Evolutionary conservation across 2,888 invertebrate species (phyloP), one percentile per base, ranked within the genome.

Genomic region (Endotricha flammealis): DNA sequence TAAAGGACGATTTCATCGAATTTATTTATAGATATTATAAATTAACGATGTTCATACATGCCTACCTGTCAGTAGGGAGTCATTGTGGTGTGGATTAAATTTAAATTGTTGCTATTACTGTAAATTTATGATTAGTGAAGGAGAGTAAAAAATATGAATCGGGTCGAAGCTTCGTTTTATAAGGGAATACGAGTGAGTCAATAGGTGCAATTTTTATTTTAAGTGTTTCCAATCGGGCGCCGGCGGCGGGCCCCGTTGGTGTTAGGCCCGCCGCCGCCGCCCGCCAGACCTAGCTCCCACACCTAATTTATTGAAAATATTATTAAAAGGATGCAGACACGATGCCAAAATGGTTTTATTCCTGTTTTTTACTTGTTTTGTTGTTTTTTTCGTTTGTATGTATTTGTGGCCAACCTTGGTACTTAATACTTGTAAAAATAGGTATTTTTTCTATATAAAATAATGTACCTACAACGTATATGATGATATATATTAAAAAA

Each of bases 311-410:
- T 72, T 60, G 65, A 69, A 65, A 71, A 77, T 69, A 73, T 53
- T 56, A 74, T 76, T 70, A 69, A 79, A 77, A 72, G 61, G 64
- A 75, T 67, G 79, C 80, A 80, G 79, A 82, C 80, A 76, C 82
- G 82, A 83, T 83, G 85, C 85, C 85, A 85, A 85, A 85, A 83
- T 83, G 83, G 82, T 85, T 82, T 79, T 77, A 82, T 82, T 81
- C 83, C 82, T 81, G 81, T 83, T 82, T 82, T 77, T 82, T 79
- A 75, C 76, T 83, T 81, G 78, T 83, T 85, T 81, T 82, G 79
- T 85, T 83, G 73, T 79, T 81, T 81, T n/a, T 76, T 81, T 75
- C 75, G 79, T 82, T 83, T 80, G 77, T 81, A 78, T 80, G 80
- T 83, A 82, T 82, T 78, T 78, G 82, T 86, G 83, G 82, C 85